Evolutionary conservation across 2,888 invertebrate species (phyloP).

Genomic region (Papilio gigon): DNA sequence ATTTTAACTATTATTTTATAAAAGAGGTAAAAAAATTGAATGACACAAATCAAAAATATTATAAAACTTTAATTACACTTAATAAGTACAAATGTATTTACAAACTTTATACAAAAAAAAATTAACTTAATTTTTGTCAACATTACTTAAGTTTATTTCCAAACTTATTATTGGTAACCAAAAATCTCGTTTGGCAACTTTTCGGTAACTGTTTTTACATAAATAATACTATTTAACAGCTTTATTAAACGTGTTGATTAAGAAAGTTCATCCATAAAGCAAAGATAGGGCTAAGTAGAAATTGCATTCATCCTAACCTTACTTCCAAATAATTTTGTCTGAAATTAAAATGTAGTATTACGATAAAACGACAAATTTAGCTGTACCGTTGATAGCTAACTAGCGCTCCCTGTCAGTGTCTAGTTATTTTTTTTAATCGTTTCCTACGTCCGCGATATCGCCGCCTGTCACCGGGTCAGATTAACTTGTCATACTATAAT

Average conservation of each 20-base stretch:
- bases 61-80: constrained; percentile 46
- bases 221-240: constrained; percentile 40
- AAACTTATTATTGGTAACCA: constrained; percentile 30
- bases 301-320: too few species aligned
- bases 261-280: neutral
- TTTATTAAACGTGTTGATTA: constrained; percentile 27
- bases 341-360: too few species aligned
- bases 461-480: too few species aligned
- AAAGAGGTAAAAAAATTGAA: neutral
- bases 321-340: too few species aligned
- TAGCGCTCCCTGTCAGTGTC: too few species aligned
- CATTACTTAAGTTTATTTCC: neutral
- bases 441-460: too few species aligned
- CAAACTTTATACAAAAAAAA: constrained; percentile 43
- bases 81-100: constrained; percentile 47
- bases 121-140: constrained; percentile 16
- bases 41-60: neutral
- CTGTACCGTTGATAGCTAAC: too few species aligned
- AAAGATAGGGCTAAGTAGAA: too few species aligned
- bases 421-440: too few species aligned
- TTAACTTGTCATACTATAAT: too few species aligned
- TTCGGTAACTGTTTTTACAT: constrained; percentile 48
- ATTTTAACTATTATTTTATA: neutral
- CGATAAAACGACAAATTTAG: too few species aligned
- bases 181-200: constrained; percentile 56